Evolutionary conservation across 2,888 invertebrate species (phyloP), one percentile per base, ranked within the genome.

Genomic region (Lamellibrachia satsuma): DNA sequence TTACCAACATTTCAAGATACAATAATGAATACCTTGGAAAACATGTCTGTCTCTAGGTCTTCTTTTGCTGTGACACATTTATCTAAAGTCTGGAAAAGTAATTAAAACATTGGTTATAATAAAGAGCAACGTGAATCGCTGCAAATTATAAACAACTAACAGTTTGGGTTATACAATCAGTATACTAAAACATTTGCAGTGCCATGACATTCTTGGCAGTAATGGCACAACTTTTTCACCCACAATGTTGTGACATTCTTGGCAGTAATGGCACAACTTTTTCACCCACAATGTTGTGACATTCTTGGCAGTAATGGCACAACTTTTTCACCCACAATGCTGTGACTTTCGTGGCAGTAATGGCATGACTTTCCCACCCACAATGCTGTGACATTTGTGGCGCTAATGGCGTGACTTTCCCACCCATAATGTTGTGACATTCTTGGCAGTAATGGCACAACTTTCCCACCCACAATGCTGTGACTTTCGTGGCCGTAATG

Each of bases 61-160:
- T 95, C 95, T 93, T 96, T 96, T 52, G 95, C 95, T 8, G 95
- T 94, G 7, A 95, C 95, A 95, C 95, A 95, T 92, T 95, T 95
- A 91, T 95, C 95, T 22, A 96, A 93, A 93, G 95, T 94, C 95
- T 96, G 94, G 2, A 94, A 94, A 90, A 93, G 91, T 90, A 93
- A 93, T 55, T 90, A 52, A 52, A 39, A 60, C 8, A 92, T 57
- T 75, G 9, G 39, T 57, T 91, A 92, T 91, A 57, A n/a, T 52
- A 51, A 91, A 52, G 27, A 52, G 39, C 9, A 91, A n/a, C 2
- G 7, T 15, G 22, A 15, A 11, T 51, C 22, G 22, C 75, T 75
- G 75, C 75, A 75, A 11, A 75, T 22, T 22, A 75, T 75, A 75
- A 75, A 22, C n/a, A 39, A 39, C 39, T 39, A 39, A 39, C 39